Evolutionary conservation across 23 tunicate genomes (phyloP).

Genomic region (Styela clava): DNA sequence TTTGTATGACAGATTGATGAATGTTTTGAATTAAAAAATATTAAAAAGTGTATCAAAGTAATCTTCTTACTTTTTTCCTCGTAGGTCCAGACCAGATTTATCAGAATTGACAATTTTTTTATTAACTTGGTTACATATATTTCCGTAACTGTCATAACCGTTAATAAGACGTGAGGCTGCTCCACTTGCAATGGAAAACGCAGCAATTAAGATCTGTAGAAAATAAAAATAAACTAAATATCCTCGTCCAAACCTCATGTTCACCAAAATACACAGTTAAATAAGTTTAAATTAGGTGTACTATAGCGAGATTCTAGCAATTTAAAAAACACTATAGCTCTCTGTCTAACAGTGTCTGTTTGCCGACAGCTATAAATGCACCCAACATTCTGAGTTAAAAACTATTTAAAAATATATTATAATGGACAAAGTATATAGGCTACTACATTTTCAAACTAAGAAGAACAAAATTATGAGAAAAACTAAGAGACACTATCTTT

Average conservation of each 20-base stretch:
- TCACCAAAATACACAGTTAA: not conserved
- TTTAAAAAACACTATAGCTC: too few relatives aligned
- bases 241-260: not conserved
- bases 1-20: not conserved
- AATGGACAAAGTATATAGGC: too few relatives aligned
- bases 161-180: constrained; percentile 72
- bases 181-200: constrained; percentile 65
- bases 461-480: too few relatives aligned
- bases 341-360: too few relatives aligned
- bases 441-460: too few relatives aligned
- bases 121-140: constrained; percentile 64
- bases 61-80: constrained; percentile 77
- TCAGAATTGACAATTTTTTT: constrained; percentile 44
- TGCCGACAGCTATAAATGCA: too few relatives aligned
- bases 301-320: too few relatives aligned
- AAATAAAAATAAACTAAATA: not conserved
- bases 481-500: too few relatives aligned
- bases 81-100: constrained; percentile 64
- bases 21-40: not conserved
- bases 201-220: constrained; percentile 65
- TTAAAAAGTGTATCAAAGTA: too few relatives aligned
- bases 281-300: too few relatives aligned
- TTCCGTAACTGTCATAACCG: constrained; percentile 89
- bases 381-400: too few relatives aligned
- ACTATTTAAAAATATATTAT: too few relatives aligned